Conservation (phyloP, 2,113 vertebrate genomes). For the Aleadryas rufinucha region DNA sequence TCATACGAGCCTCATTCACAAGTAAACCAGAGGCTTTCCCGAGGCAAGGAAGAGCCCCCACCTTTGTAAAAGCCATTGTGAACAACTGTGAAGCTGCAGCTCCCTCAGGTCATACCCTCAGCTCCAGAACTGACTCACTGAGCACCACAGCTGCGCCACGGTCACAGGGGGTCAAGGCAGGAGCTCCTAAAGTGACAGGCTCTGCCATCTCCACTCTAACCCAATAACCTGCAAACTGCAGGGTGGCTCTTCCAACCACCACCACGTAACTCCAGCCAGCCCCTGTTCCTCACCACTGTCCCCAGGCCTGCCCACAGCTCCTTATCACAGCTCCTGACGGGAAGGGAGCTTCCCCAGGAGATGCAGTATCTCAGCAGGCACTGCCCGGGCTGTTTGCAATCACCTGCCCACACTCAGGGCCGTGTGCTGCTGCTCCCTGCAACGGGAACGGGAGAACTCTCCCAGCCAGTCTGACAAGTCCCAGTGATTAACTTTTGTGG, state of each 20-base stretch:
- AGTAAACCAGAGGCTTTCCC: not conserved
- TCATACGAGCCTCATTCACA: not conserved
- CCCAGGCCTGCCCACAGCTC: not conserved
- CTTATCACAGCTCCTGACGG: not conserved
- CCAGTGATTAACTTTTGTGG: slow-evolving; percentile 36
- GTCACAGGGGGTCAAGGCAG: not conserved
- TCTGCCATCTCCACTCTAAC: not conserved
- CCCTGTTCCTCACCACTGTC: not conserved
- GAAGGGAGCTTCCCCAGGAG: slow-evolving; percentile 1
- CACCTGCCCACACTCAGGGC: slow-evolving; percentile 28
- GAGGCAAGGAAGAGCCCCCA: not conserved
- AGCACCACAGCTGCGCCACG: not conserved
- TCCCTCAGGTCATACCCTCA: not conserved
- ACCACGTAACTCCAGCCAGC: not conserved
- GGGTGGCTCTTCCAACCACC: not conserved
- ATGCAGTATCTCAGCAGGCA: not conserved
- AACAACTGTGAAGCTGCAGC: not conserved
- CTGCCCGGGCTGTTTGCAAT: not conserved
- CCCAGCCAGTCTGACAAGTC: slow-evolving; percentile 45
- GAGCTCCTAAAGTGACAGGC: not conserved
- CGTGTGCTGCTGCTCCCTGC: not conserved
- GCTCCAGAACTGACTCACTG: not conserved
- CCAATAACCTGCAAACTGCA: not conserved
- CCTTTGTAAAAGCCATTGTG: not conserved
- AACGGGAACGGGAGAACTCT: not conserved